phyloP scores from a whole-genome alignment of 2,797 vertebrate genomes.

The Phalanger gymnotis region DNA sequence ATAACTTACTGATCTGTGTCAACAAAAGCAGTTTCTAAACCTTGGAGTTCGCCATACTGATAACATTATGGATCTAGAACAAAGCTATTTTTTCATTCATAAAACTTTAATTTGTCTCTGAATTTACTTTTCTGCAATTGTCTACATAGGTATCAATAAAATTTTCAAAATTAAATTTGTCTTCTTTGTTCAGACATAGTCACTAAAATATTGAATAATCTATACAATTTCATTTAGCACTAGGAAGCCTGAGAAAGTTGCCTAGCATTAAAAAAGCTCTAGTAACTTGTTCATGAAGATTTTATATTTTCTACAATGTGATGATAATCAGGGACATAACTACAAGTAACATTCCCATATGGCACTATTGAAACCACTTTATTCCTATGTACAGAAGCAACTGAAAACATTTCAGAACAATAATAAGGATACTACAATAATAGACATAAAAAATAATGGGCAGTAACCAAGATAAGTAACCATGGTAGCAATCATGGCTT shows the following conservation, averaged over 20 bases:
- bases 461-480: constrained; percentile 19
- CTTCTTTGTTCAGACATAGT: not conserved
- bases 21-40: not conserved
- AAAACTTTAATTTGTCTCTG: not conserved
- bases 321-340: constrained; percentile 22
- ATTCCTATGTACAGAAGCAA: not conserved
- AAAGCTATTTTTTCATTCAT: not conserved
- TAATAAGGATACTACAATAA: constrained; percentile 10
- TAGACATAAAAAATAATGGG: constrained; percentile 18
- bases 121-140: not conserved
- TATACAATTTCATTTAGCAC: not conserved
- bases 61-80: not conserved
- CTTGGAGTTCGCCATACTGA: not conserved
- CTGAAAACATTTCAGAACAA: constrained; percentile 24
- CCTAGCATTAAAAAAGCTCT: constrained; percentile 1
- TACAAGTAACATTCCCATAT: constrained; percentile 41
- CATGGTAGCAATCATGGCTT: not conserved
- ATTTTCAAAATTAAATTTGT: not conserved
- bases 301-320: constrained; percentile 33
- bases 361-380: constrained; percentile 2
- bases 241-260: not conserved
- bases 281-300: not conserved
- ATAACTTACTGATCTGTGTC: not conserved
- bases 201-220: not conserved
- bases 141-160: not conserved